Conservation (phyloP, 2,888 invertebrate species). For the Meteorus cinctellus region DNA sequence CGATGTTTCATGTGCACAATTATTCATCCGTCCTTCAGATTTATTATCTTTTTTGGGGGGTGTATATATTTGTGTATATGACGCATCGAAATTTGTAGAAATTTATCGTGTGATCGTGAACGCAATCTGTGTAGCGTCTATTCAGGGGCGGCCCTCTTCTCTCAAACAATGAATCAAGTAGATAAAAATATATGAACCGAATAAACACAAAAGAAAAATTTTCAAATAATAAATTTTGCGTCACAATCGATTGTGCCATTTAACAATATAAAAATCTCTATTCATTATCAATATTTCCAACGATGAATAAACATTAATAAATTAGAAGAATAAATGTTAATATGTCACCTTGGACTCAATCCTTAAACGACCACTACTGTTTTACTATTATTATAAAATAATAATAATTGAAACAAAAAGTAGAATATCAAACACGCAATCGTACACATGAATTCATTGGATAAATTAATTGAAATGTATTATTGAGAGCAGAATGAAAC, state of each 20-base stretch:
- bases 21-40: neutral
- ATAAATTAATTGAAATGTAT: neutral
- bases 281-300: neutral
- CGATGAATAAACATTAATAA: slow-evolving; percentile 5
- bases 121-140: neutral
- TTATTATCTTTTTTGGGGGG: neutral
- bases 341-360: slow-evolving; percentile 8
- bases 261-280: neutral
- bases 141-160: slow-evolving; percentile 20
- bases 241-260: neutral
- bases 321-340: neutral
- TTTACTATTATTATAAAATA: slow-evolving; percentile 21
- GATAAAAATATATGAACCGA: slow-evolving; percentile 34
- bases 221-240: neutral
- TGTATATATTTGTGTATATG: neutral
- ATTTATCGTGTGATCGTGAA: neutral
- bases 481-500: slow-evolving; percentile 18
- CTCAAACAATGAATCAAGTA: slow-evolving; percentile 50
- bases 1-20: neutral
- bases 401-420: slow-evolving; percentile 19
- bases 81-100: neutral
- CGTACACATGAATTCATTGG: neutral
- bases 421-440: too few species aligned
- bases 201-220: neutral
- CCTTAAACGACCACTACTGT: slow-evolving; percentile 5